These are phyloP conservation scores for Brotogeris chrysoptera DNA, from an alignment of 2,797 vertebrate genomes.

Conservation along the genomic window DNA sequence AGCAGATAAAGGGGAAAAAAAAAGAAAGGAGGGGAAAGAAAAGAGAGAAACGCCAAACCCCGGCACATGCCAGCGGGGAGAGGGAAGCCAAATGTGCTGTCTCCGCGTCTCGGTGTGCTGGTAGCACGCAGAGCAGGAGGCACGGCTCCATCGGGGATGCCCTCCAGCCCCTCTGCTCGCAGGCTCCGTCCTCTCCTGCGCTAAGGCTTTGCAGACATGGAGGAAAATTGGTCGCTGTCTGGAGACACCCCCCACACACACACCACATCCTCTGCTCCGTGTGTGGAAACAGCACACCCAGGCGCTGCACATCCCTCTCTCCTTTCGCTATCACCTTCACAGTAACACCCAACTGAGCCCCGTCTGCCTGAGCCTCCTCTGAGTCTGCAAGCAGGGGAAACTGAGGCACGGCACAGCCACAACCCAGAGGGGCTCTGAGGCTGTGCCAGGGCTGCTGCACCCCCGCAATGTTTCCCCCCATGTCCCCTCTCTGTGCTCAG, in stretches of 20 bases:
- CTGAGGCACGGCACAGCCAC: neutral
- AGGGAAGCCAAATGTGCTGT: neutral
- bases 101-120: neutral
- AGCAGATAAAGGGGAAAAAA: neutral
- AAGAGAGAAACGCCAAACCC: fast-evolving
- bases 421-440: neutral
- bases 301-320: neutral
- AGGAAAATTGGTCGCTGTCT: neutral
- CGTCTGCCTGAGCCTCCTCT: neutral
- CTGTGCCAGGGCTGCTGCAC: neutral
- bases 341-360: neutral
- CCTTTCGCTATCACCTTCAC: fast-evolving
- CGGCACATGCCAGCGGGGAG: fast-evolving
- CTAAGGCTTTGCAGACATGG: neutral
- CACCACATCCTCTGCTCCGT: neutral
- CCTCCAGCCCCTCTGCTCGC: fast-evolving
- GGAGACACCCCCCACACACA: neutral
- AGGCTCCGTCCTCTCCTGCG: neutral
- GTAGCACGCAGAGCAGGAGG: neutral
- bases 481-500: fast-evolving
- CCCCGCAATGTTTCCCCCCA: fast-evolving
- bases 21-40: neutral
- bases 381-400: neutral
- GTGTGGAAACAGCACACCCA: neutral
- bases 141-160: fast-evolving